Conservation (phyloP, 2,888 invertebrate genomes). For the Leptinotarsa haldemani region DNA sequence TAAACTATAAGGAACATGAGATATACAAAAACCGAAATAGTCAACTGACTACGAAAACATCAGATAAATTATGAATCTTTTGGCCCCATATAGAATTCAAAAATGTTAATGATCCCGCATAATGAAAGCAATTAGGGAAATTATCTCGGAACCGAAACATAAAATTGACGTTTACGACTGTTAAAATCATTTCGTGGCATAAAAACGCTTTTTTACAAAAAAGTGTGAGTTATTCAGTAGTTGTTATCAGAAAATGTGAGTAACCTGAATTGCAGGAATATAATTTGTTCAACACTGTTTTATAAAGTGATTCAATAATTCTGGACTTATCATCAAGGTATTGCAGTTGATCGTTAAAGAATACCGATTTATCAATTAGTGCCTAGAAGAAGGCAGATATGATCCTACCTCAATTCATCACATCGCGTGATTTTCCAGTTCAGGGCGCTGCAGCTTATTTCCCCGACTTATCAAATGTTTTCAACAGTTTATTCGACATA, state of each 20-base stretch:
- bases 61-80: constrained; percentile 1
- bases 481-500: too few relatives aligned
- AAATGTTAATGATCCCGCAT: neutral
- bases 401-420: too few relatives aligned
- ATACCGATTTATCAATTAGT: too few relatives aligned
- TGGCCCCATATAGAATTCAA: neutral
- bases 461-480: too few relatives aligned
- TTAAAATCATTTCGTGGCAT: neutral
- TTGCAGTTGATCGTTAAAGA: too few relatives aligned
- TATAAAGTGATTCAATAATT: too few relatives aligned
- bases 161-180: constrained; percentile 13
- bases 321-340: too few relatives aligned
- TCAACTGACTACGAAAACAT: neutral
- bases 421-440: too few relatives aligned
- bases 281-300: neutral
- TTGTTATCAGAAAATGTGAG: neutral
- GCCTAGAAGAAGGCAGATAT: too few relatives aligned
- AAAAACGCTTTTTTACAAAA: neutral
- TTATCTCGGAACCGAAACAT: neutral
- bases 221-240: neutral
- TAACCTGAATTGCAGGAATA: neutral
- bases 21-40: neutral
- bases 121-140: constrained; percentile 4
- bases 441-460: too few relatives aligned
- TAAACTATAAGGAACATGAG: neutral